Evolutionary conservation across 2,888 invertebrate species (phyloP).

Genomic region (Heliconius sara): DNA sequence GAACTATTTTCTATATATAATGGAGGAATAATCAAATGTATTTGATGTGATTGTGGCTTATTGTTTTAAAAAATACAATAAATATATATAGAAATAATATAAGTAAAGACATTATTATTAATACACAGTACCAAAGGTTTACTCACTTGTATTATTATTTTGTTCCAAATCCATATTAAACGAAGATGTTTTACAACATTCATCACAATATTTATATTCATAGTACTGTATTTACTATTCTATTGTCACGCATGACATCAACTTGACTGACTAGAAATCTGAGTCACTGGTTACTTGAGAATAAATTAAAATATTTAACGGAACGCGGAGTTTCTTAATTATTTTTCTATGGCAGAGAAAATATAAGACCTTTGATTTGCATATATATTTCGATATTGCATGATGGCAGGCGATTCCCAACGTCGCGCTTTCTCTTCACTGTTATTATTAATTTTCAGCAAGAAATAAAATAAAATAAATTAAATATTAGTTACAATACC

Average conservation of each 20-base stretch:
- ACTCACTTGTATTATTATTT: constrained; percentile 22
- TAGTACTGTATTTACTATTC: constrained; percentile 30
- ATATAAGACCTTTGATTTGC: neutral
- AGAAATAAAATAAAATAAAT: too few relatives aligned
- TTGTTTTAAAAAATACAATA: neutral
- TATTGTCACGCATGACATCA: constrained; percentile 40
- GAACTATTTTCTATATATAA: too few relatives aligned
- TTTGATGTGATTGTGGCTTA: neutral
- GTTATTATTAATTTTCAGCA: too few relatives aligned
- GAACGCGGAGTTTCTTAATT: neutral
- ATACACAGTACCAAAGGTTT: constrained; percentile 8
- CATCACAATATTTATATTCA: constrained; percentile 25
- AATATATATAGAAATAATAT: constrained; percentile 2
- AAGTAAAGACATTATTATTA: neutral
- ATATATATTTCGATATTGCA: constrained; percentile 17
- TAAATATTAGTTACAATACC: too few relatives aligned
- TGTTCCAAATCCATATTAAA: constrained; percentile 24
- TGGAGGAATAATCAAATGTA: too few relatives aligned
- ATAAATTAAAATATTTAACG: constrained; percentile 13
- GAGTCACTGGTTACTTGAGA: constrained; percentile 27
- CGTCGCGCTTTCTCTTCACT: neutral
- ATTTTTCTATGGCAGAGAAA: constrained; percentile 7
- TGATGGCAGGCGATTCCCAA: neutral
- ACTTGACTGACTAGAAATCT: constrained; percentile 34
- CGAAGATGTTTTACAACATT: constrained; percentile 26